These are phyloP conservation scores for Heliothis peltigera DNA, from an alignment of 2,888 invertebrate genomes.

Conservation along the genomic window DNA sequence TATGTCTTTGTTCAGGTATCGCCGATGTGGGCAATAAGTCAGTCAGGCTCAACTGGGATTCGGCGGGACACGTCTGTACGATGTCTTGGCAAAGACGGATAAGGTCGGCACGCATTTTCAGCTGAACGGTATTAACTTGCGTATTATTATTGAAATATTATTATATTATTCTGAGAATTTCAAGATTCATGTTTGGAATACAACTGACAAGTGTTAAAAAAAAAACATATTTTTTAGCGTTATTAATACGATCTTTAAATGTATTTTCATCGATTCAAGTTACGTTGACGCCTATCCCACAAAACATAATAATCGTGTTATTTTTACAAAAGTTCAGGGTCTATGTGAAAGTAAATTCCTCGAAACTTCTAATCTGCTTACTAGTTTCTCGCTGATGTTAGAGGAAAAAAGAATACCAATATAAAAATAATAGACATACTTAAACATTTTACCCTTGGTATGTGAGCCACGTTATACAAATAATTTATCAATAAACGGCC, in stretches of 20 bases:
- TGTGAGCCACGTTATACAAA: conserved; percentile 45
- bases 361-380: too few relatives aligned
- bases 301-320: too few relatives aligned
- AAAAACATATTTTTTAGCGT: too few relatives aligned
- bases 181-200: too few relatives aligned
- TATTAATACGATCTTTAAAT: too few relatives aligned
- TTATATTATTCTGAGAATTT: too few relatives aligned
- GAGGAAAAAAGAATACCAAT: background rate
- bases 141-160: conserved; percentile 9
- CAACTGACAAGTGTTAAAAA: too few relatives aligned
- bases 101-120: conserved; percentile 11
- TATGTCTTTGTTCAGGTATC: conserved; percentile 39
- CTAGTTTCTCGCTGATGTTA: background rate
- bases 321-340: too few relatives aligned
- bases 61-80: conserved; percentile 48
- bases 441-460: background rate
- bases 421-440: background rate
- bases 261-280: too few relatives aligned
- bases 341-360: too few relatives aligned
- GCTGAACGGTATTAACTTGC: conserved; percentile 4
- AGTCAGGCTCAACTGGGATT: conserved; percentile 54
- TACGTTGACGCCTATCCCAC: too few relatives aligned
- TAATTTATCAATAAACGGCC: conserved; percentile 35
- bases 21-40: conserved; percentile 52
- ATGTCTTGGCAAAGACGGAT: conserved; percentile 32